Evolutionary conservation across 2,888 invertebrate genomes (phyloP), one percentile per base, ranked within the genome.

Genomic region (Nezara viridula): DNA sequence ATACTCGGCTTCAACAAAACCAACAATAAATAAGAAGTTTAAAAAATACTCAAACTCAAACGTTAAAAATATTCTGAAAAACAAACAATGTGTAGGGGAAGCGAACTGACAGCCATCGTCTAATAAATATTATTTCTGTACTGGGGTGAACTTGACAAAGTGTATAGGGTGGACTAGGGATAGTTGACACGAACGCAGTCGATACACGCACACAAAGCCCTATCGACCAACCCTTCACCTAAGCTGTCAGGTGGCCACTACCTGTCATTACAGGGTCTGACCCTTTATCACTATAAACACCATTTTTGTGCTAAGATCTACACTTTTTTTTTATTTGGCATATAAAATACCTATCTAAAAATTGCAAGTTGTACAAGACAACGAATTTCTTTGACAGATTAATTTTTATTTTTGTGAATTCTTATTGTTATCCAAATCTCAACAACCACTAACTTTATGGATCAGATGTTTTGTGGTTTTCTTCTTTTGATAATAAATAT

Each of bases 121-220:
- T n/a, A n/a, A 55, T 60, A 60, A 60, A 60, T 60, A 60, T 60
- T 60, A 60, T 60, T 60, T 32, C 27, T 27, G 27, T 14, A 32
- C 60, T 60, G 27, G 60, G 27, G 60, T 27, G 60, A 16, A 60
- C 27, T 27, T 60, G 60, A 60, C 60, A 60, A 27, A 32, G 60
- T 60, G 27, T n/a, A 55, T n/a, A 55, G 55, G 10, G 55, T n/a
- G 55, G 10, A 7, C 60, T 60, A 60, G 60, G 60, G 60, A 3
- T 32, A 60, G 60, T 60, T 60, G 60, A 60, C 60, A 60, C 60
- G 60, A 60, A 60, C 14, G 60, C 27, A 60, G 60, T 60, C 60
- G 60, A 60, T 60, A 60, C 60, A 60, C 60, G 60, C 60, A 60
- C 60, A 60, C 60, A 60, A 60, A 60, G 60, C 27, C n/a, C 14